Percentiles rank a stretch among this genome's conserved stretches.
Evolutionary conservation across 2,113 vertebrate genomes (phyloP).

Genomic region (Gadus macrocephalus): DNA sequence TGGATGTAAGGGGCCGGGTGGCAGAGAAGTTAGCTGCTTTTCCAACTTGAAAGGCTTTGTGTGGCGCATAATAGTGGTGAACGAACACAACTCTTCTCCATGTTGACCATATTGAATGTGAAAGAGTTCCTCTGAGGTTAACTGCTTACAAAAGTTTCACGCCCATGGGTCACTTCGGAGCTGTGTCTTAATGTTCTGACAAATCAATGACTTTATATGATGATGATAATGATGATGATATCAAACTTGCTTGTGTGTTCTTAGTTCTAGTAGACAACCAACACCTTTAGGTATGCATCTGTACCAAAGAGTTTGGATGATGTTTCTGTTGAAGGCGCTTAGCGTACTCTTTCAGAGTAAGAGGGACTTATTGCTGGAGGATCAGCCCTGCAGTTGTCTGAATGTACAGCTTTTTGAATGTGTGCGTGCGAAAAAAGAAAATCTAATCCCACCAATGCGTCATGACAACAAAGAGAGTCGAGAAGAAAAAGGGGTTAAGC

Average conservation of each 20-base stretch:
- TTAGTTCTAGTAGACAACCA: constrained; percentile 70
- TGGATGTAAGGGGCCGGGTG: constrained; percentile 4
- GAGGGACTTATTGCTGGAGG: constrained; percentile 49
- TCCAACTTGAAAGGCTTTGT: constrained; percentile 75
- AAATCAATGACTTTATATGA: constrained; percentile 84
- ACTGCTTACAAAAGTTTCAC: constrained; percentile 70
- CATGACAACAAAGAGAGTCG: constrained; percentile 46
- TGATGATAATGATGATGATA: constrained; percentile 51
- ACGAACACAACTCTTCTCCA: constrained; percentile 61
- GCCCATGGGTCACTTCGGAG: constrained; percentile 68
- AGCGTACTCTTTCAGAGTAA: constrained; percentile 60
- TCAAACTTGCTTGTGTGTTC: constrained; percentile 68
- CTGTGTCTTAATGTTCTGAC: constrained; percentile 83
- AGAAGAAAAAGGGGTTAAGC: constrained; percentile 60
- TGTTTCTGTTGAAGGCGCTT: constrained; percentile 73
- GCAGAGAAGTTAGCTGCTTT: constrained; percentile 52
- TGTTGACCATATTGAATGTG: constrained; percentile 82
- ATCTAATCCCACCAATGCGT: constrained; percentile 67
- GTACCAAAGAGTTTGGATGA: constrained; percentile 89
- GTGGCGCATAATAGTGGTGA: constrained; percentile 57
- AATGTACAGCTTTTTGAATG: constrained; percentile 65
- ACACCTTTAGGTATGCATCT: constrained; percentile 73
- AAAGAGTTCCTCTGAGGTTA: constrained; percentile 81
- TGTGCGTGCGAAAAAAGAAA: constrained; percentile 41
- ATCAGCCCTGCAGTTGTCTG: constrained; percentile 40